Base-by-base conservation (phyloP, 2,113 vertebrate species). In the Zosterops pallidus region DNA sequence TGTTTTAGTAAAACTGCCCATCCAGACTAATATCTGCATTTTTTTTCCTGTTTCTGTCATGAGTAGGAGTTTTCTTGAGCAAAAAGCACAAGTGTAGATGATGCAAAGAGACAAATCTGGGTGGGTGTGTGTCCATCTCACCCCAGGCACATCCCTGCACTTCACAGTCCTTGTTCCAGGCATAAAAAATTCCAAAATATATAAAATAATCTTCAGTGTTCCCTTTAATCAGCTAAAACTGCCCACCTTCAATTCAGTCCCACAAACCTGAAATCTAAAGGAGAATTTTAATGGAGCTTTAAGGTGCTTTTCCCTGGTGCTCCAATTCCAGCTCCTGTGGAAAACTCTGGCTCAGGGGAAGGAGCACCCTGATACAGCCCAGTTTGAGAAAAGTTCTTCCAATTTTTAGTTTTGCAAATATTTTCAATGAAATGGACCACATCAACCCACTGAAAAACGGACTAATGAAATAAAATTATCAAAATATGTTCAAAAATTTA, bases 361-460 rank as follows among this genome's bases (percentile, higher is more conserved):
- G 29, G 16, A 84, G 4, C 24, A 46, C 5, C 3, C 4, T 9
- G 3, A 4, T 37, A 37, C 33, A 70, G 20, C 41, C 18, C 14
- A 19, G 9, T 11, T 52, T 19, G 26, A 26, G 12, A 31, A 62
- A 87, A 83, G 2, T 39, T 29, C 35, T 71, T 50, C 33, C 7
- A 20, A 2, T 47, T 68, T 67, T 52, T 28, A 35, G 4, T 76
- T 76, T 50, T 6, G 1, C 11, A 14, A 1, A 0, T 15, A 16
- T 69, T 59, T 90, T 68, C 50, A 31, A 8, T 23, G 35, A 5
- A 50, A 12, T 3, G 39, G 28, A 64, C 11, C 4, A 29, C 33
- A 19, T 1, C 18, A 47, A 46, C 9, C 41, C 12, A 1, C 14
- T 57, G 37, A 56, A 83, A 49, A 23, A 8, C 9, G 5, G n/a